phyloP scores from a whole-genome alignment of 2,113 vertebrate species.

The Salvelinus fontinalis region DNA sequence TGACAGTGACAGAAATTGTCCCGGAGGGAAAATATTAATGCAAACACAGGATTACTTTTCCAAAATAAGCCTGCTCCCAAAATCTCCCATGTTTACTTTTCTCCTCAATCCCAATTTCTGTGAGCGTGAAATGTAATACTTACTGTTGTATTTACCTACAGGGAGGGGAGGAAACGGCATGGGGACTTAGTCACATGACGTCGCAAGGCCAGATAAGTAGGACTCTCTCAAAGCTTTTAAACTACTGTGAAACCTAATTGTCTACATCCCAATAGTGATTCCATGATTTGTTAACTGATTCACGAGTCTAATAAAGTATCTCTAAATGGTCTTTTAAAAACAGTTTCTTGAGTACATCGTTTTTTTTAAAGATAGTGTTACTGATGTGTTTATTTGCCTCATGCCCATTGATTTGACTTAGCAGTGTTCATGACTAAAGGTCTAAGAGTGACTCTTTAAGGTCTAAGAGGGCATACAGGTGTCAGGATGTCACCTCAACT shows the following conservation, averaged over 20 bases:
- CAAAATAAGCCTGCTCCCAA: conserved; percentile 68
- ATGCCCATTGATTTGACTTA: not conserved
- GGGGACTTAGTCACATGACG: conserved; percentile 4
- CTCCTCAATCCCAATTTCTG: conserved; percentile 65
- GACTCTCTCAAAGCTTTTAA: too few relatives aligned
- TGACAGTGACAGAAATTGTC: conserved; percentile 77
- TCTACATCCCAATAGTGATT: too few relatives aligned
- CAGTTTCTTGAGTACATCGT: too few relatives aligned
- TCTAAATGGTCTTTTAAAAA: too few relatives aligned
- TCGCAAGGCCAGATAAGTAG: not conserved
- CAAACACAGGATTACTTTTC: conserved; percentile 72
- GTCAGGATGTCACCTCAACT: not conserved
- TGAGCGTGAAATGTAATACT: conserved; percentile 67
- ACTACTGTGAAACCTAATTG: too few relatives aligned
- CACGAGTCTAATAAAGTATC: too few relatives aligned
- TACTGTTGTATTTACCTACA: conserved; percentile 59
- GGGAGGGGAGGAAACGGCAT: conserved; percentile 35
- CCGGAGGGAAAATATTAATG: conserved; percentile 73
- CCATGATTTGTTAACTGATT: too few relatives aligned
- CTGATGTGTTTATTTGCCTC: too few relatives aligned
- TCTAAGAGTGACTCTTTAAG: not conserved
- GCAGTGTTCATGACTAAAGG: not conserved
- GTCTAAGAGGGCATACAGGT: conserved; percentile 2
- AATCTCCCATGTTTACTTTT: conserved; percentile 70
- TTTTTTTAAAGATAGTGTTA: too few relatives aligned